A percentile compares a stretch with the other conserved stretches of the same genome.
Evolutionary conservation across 2,888 invertebrate genomes (phyloP).

Genomic region (Drosophila eohydei): DNA sequence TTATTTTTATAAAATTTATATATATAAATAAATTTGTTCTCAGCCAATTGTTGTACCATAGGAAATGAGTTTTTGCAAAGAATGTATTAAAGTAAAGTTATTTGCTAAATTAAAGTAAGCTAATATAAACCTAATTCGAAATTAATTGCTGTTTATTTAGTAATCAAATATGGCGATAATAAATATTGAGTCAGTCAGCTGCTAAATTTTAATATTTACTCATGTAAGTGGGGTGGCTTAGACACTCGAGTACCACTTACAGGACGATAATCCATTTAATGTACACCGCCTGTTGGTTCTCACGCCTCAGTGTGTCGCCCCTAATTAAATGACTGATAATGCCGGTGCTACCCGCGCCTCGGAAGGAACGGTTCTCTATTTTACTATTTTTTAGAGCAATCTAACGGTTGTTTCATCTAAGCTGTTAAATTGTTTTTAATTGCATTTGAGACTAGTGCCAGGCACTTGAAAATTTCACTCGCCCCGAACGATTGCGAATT

Average conservation of each 20-base stretch:
- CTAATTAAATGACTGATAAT: conserved; percentile 40
- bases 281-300: conserved; percentile 40
- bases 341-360: conserved; percentile 33
- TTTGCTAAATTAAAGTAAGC: background rate
- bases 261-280: conserved; percentile 28
- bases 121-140: background rate
- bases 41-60: too few relatives aligned
- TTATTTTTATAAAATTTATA: background rate
- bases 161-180: background rate
- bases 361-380: conserved; percentile 11
- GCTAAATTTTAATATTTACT: background rate
- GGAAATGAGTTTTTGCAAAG: too few relatives aligned
- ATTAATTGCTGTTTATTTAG: conserved; percentile 1
- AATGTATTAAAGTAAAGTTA: background rate
- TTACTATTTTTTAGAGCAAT: conserved; percentile 51
- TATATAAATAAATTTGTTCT: background rate
- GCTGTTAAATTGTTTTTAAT: conserved; percentile 76
- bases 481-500: conserved; percentile 7
- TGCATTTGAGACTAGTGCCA: conserved; percentile 59
- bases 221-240: conserved; percentile 5
- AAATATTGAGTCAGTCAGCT: background rate
- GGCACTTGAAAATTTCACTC: conserved; percentile 61
- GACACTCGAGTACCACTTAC: conserved; percentile 1
- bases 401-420: conserved; percentile 55
- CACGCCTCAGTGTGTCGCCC: conserved; percentile 37